A percentile compares a stretch with the other conserved stretches of the same genome.
phyloP scores from a whole-genome alignment of 53 echinoderm and acorn worm genomes.

The Hippasteria phrygiana region DNA sequence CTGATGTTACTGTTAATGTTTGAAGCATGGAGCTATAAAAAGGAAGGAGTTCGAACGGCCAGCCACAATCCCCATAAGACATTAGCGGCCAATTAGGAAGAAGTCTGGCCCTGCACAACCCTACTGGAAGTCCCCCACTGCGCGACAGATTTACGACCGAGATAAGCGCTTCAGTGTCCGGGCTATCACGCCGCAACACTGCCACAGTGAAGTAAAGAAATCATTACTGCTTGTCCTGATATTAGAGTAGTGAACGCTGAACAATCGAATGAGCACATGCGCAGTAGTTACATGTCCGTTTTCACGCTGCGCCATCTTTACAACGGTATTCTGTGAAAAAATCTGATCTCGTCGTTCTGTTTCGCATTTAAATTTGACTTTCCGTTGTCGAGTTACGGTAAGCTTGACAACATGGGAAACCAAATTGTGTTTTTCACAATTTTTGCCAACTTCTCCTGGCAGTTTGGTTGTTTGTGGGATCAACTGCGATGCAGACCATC shows the following conservation, averaged over 20 bases:
- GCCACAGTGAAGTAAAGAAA: not conserved
- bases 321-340: not conserved
- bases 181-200: not conserved
- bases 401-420: not conserved
- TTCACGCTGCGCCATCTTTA: not conserved
- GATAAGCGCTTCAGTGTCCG: not conserved
- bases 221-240: not conserved
- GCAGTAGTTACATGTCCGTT: not conserved
- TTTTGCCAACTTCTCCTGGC: not conserved
- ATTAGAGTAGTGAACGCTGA: not conserved
- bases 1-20: too few relatives aligned
- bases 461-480: not conserved
- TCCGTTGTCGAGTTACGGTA: not conserved
- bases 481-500: not conserved
- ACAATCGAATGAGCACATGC: conserved; percentile 5
- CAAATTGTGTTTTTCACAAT: not conserved
- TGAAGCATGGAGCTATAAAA: conserved; percentile 7
- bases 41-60: conserved; percentile 15
- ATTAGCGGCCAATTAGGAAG: not conserved
- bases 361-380: not conserved
- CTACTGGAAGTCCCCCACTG: not conserved
- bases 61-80: not conserved
- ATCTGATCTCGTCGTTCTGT: not conserved
- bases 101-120: conserved; percentile 1
- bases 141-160: conserved; percentile 11